These are phyloP conservation scores for Cephus pygmeus DNA, from an alignment of 2,888 invertebrate genomes.

Conservation along the genomic window DNA sequence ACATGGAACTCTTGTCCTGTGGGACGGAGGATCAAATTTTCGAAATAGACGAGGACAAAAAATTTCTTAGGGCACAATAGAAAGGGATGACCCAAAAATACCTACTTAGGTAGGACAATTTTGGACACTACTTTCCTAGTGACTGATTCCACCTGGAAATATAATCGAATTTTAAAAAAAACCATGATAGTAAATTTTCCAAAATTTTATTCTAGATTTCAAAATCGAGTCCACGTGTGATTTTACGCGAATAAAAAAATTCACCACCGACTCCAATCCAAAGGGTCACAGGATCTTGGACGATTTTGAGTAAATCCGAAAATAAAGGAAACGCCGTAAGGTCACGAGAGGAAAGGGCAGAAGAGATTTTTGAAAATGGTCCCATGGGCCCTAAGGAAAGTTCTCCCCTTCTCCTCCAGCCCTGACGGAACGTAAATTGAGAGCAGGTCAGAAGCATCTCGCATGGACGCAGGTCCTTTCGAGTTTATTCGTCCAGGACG, in stretches of 20 bases:
- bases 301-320: background rate
- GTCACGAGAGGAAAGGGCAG: background rate
- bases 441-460: slow-evolving; percentile 49
- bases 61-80: background rate
- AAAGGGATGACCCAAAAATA: slow-evolving; percentile 38
- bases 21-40: background rate
- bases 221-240: background rate
- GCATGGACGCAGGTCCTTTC: slow-evolving; percentile 61
- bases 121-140: background rate
- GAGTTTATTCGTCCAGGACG: slow-evolving; percentile 62
- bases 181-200: background rate
- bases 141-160: background rate
- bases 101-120: background rate
- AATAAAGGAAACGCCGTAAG: background rate
- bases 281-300: background rate
- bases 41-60: background rate
- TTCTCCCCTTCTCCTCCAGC: background rate
- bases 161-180: background rate
- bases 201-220: background rate
- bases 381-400: background rate
- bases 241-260: background rate
- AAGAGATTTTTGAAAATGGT: background rate
- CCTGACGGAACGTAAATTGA: slow-evolving; percentile 42
- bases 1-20: slow-evolving; percentile 11
- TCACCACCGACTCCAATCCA: background rate